Percentiles rank a stretch among this genome's conserved stretches.
Evolutionary conservation across 2,888 invertebrate species (phyloP).

Genomic region (Autographa gamma): DNA sequence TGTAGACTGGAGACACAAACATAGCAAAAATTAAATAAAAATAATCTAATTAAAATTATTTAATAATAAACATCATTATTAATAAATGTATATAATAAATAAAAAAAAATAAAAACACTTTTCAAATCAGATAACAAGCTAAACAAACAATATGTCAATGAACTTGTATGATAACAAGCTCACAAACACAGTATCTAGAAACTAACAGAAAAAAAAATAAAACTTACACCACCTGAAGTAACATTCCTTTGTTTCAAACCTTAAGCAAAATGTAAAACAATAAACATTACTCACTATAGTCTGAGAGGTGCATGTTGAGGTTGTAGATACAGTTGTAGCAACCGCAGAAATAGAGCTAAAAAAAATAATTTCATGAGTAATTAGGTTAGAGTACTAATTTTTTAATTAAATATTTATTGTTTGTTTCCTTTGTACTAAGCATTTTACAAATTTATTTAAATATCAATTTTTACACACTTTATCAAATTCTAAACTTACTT

Average conservation of each 20-base stretch:
- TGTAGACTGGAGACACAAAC: constrained; percentile 80
- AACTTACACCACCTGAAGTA: constrained; percentile 19
- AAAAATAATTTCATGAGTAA: constrained; percentile 50
- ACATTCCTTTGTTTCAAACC: constrained; percentile 34
- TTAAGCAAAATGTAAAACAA: constrained; percentile 29
- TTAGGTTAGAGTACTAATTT: too few relatives aligned
- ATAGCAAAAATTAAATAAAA: constrained; percentile 33
- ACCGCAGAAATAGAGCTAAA: constrained; percentile 83
- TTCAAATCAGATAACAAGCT: constrained; percentile 9
- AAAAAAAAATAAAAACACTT: not conserved
- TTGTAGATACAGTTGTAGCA: constrained; percentile 81
- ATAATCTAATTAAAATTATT: too few relatives aligned
- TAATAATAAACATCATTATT: not conserved
- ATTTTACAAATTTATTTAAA: too few relatives aligned
- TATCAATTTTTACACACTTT: not conserved
- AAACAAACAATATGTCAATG: constrained; percentile 25
- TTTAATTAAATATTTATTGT: too few relatives aligned
- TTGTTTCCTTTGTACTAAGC: too few relatives aligned
- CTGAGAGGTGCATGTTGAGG: constrained; percentile 86
- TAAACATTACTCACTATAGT: constrained; percentile 77
- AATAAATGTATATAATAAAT: too few relatives aligned
- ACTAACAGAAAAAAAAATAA: constrained; percentile 14
- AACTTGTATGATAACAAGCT: constrained; percentile 31
- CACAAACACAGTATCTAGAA: constrained; percentile 10
- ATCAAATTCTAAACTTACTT: constrained; percentile 73